Evolutionary conservation across 2,888 invertebrate species (phyloP).

Genomic region (Eilema sororculum): DNA sequence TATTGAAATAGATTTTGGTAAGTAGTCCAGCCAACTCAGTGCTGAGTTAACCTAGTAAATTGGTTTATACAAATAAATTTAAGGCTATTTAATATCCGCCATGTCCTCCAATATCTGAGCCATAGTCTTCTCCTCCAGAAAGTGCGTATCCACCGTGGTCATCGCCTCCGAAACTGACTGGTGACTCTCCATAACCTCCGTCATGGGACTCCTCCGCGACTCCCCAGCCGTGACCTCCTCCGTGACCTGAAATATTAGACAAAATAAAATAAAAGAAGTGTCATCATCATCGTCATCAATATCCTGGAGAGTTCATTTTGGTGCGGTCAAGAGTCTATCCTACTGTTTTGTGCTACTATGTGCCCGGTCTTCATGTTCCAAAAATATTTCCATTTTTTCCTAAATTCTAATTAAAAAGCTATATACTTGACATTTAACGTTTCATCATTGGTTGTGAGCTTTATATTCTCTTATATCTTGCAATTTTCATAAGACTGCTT

Average conservation of each 20-base stretch:
- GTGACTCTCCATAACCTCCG: slow-evolving; percentile 71
- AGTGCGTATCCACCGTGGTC: slow-evolving; percentile 73
- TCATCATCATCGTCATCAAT: neutral
- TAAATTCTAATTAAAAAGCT: no score
- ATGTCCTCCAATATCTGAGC: slow-evolving; percentile 57
- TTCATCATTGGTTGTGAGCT: no score
- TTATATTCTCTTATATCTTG: no score
- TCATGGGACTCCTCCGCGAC: slow-evolving; percentile 78
- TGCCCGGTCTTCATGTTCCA: no score
- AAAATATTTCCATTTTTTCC: no score
- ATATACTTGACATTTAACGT: no score
- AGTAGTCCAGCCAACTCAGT: neutral
- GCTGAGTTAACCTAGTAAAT: slow-evolving; percentile 22
- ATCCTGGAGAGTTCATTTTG: no score
- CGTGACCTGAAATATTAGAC: slow-evolving; percentile 16
- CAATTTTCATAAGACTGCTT: no score
- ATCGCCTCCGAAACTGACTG: slow-evolving; percentile 78
- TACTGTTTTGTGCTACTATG: no score
- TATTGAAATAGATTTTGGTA: neutral
- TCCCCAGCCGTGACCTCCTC: slow-evolving; percentile 69
- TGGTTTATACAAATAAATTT: slow-evolving; percentile 33
- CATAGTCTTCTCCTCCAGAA: slow-evolving; percentile 66
- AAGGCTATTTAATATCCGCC: slow-evolving; percentile 56
- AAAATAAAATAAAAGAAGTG: neutral
- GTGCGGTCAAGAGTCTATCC: no score